Evolutionary conservation across 2,888 invertebrate species (phyloP), one percentile per base, ranked within the genome.

Genomic region (Caenorhabditis virilis): DNA sequence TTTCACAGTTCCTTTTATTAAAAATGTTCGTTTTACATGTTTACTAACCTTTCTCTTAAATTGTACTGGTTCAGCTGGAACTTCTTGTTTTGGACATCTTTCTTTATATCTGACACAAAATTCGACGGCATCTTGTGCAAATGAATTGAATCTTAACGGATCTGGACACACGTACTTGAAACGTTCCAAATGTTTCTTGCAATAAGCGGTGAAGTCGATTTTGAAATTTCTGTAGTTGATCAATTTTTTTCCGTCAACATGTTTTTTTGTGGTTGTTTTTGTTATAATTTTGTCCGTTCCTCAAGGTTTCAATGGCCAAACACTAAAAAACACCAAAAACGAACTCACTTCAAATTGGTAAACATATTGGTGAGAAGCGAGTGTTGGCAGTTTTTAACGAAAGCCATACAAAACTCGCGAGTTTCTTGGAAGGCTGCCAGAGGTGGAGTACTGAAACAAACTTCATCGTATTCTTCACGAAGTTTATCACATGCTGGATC

Each of bases 141-240:
- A 71, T 23, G 62, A 59, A 22, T 69, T 62, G 39, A 73, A 73
- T 20, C 73, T 51, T 15, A 73, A 33, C 9, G 73, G 73, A 47
- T 73, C 58, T 7, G 73, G 73, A 36, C 73, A 73, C 2, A 73
- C 73, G 33, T 68, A 73, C 13, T 55, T 56, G 43, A 71, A 73
- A 0, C 73, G 48, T 27, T 70, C 73, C 6, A 42, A 38, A 30
- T 73, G 66, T 20, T 59, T 65, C 25, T 66, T 71, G 33, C 73
- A 73, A 36, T 73, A 73, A 0, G 43, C 43, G 2, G 65, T 41
- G 43, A 66, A 73, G 58, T 70, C 72, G 25, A 67, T 53, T 54
- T 69, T 56, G 51, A 69, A 57, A 20, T 57, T 54, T 57, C 71
- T n/a, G n/a, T n/a, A n/a, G n/a, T n/a, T n/a, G n/a, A n/a, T 6